Percentiles rank a stretch among this genome's conserved stretches.
These are phyloP conservation scores for Ormyrus rosae DNA, from an alignment of 2,888 invertebrate species.

Conservation along the genomic window DNA sequence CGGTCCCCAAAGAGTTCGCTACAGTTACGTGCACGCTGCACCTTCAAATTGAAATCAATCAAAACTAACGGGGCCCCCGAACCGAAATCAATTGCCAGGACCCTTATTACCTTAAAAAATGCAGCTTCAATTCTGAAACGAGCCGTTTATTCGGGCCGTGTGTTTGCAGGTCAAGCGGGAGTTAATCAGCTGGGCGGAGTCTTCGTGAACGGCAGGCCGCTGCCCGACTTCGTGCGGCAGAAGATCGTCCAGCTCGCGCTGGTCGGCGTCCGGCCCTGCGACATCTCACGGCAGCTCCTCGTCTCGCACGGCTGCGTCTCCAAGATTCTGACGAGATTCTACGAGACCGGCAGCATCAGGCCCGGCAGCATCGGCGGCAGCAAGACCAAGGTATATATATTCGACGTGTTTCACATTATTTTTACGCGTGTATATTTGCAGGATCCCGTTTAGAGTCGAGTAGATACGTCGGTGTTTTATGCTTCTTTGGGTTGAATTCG, in stretches of 20 bases:
- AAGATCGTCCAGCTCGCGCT: conserved; percentile 96
- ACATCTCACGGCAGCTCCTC: conserved; percentile 95
- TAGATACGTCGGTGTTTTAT: too few relatives aligned
- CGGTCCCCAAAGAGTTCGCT: too few relatives aligned
- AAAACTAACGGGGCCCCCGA: too few relatives aligned
- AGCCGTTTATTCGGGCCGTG: too few relatives aligned
- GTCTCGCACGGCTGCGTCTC: conserved; percentile 98
- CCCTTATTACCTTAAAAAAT: too few relatives aligned
- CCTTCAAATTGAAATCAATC: too few relatives aligned
- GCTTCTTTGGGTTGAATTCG: too few relatives aligned
- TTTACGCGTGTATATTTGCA: not conserved
- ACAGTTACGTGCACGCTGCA: too few relatives aligned
- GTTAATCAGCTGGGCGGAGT: conserved; percentile 98
- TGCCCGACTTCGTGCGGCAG: conserved; percentile 95
- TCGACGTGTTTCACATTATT: not conserved
- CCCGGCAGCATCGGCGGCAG: conserved; percentile 97
- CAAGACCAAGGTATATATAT: conserved; percentile 89
- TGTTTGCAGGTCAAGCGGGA: conserved; percentile 91
- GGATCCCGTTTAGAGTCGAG: too few relatives aligned
- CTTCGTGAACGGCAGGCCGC: conserved; percentile 97
- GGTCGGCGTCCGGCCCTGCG: conserved; percentile 96
- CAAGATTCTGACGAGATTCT: conserved; percentile 96
- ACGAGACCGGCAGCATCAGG: conserved; percentile 96
- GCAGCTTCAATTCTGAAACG: too few relatives aligned
- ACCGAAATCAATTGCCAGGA: too few relatives aligned